These are phyloP conservation scores for Sciurus niger DNA, from an alignment of 2,113 vertebrate genomes.

Conservation along the genomic window DNA sequence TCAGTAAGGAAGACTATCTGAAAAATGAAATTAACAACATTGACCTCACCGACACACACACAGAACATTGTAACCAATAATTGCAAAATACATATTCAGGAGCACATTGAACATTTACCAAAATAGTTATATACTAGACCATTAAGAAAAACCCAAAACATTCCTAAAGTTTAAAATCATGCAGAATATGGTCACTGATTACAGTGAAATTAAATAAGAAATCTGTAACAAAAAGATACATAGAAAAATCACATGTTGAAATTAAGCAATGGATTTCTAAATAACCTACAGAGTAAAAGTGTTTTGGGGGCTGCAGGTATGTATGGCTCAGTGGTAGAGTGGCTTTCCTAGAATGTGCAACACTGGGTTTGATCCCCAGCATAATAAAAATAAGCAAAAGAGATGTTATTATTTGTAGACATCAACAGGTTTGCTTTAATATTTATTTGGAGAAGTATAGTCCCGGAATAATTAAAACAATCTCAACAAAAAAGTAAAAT, in stretches of 20 bases:
- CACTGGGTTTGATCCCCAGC: too few relatives aligned
- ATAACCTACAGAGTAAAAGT: not conserved
- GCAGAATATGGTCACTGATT: not conserved
- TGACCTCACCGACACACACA: not conserved
- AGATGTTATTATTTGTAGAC: conserved; percentile 14
- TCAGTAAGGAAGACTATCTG: not conserved
- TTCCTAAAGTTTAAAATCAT: not conserved
- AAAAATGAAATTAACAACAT: not conserved
- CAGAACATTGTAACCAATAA: not conserved
- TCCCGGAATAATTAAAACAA: not conserved
- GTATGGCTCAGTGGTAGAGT: too few relatives aligned
- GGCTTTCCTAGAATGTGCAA: too few relatives aligned
- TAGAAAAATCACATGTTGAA: not conserved
- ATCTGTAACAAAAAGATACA: not conserved
- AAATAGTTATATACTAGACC: not conserved
- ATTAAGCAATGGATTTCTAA: not conserved
- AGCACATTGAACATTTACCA: not conserved
- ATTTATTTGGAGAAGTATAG: not conserved
- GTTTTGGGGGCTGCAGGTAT: too few relatives aligned
- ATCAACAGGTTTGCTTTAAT: not conserved
- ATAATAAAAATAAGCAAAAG: too few relatives aligned
- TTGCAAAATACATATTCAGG: not conserved
- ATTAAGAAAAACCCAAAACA: not conserved
- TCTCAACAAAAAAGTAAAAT: not conserved
- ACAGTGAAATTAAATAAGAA: not conserved